These are phyloP conservation scores for Craniophora ligustri DNA, from an alignment of 2,888 invertebrate genomes.

Conservation along the genomic window DNA sequence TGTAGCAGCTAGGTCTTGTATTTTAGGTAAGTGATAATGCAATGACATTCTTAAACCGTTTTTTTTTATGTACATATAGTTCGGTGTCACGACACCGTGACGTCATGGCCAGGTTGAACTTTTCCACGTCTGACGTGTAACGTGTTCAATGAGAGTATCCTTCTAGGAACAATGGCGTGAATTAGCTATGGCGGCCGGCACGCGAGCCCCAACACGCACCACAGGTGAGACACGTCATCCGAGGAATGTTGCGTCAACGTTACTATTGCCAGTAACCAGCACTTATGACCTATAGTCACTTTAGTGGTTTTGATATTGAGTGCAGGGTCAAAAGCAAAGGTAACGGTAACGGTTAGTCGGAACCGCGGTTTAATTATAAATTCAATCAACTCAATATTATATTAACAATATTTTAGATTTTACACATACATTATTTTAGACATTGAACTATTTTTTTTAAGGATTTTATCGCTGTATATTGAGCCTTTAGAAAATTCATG, in stretches of 20 bases:
- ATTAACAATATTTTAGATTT: too few relatives aligned
- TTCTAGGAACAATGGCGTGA: conserved; percentile 15
- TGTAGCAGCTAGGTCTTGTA: not conserved
- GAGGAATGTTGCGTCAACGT: conserved; percentile 65
- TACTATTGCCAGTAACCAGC: conserved; percentile 35
- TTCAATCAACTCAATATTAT: too few relatives aligned
- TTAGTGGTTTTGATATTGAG: not conserved
- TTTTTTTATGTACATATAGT: too few relatives aligned
- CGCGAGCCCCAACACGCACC: conserved; percentile 55
- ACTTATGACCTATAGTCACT: conserved; percentile 2
- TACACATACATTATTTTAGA: too few relatives aligned
- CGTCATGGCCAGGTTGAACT: conserved; percentile 1
- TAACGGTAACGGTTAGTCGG: not conserved
- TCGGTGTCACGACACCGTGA: not conserved
- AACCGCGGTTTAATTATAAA: not conserved
- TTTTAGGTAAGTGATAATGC: not conserved
- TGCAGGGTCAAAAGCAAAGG: not conserved
- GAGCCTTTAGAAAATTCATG: too few relatives aligned
- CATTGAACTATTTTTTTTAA: too few relatives aligned
- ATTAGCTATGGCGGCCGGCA: conserved; percentile 38
- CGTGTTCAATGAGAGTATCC: conserved; percentile 20
- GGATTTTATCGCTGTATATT: too few relatives aligned
- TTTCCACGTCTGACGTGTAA: conserved; percentile 15
- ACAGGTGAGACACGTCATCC: conserved; percentile 58
- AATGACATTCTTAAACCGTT: too few relatives aligned